phyloP scores from a whole-genome alignment of 2,888 invertebrate species.

The Drosophila leonis region DNA sequence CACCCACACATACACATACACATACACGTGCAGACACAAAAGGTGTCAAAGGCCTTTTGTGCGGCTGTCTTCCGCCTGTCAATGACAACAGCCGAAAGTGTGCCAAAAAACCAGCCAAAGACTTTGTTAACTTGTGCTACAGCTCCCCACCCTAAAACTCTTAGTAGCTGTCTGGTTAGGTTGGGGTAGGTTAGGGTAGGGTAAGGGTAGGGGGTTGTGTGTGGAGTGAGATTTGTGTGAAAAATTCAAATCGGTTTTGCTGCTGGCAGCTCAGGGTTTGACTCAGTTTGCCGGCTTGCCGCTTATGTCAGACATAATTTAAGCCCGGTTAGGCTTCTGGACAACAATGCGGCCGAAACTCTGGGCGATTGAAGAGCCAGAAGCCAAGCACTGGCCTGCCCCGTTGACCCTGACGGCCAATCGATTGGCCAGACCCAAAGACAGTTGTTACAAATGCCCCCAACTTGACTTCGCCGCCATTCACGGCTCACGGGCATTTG shows the following conservation, averaged over 20 bases:
- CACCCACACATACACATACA: neutral
- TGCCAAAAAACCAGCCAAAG: constrained; percentile 68
- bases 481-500: constrained; percentile 6
- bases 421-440: constrained; percentile 68
- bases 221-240: constrained; percentile 52
- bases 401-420: constrained; percentile 73
- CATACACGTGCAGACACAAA: constrained; percentile 32
- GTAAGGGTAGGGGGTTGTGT: neutral
- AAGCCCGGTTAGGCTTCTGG: constrained; percentile 64
- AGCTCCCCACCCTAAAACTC: neutral
- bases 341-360: constrained; percentile 49
- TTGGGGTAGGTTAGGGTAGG: constrained; percentile 27
- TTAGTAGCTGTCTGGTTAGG: neutral
- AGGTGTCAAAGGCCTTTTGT: constrained; percentile 77
- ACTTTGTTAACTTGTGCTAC: constrained; percentile 64
- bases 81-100: constrained; percentile 72
- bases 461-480: constrained; percentile 58
- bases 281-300: constrained; percentile 43
- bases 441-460: constrained; percentile 46
- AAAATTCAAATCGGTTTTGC: constrained; percentile 75
- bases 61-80: constrained; percentile 68
- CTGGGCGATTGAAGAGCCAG: constrained; percentile 50
- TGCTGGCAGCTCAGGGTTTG: constrained; percentile 59
- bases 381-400: constrained; percentile 61
- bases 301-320: constrained; percentile 77